Evolutionary conservation across 2,797 vertebrate genomes (phyloP), one percentile per base, ranked within the genome.

Genomic region (Megaceryle alcyon): DNA sequence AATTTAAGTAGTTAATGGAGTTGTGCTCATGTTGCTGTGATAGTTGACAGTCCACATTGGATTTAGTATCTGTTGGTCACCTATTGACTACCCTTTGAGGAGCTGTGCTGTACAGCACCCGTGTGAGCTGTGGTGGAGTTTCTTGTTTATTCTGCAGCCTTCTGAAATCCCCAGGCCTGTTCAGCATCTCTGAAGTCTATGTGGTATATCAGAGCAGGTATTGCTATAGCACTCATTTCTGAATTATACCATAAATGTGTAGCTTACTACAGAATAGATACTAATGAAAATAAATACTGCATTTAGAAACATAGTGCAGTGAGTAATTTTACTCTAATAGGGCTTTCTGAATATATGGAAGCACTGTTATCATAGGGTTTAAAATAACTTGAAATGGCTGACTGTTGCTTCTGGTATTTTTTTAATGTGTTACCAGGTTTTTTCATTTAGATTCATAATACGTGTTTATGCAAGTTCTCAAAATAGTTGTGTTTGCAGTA

Each of bases 381-480:
- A 49, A 85, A 91, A 57, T 83, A 89, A 71, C 59, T 91, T 82
- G 53, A 77, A 94, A 60, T 41, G 44, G 9, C 22, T 73, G 22
- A 79, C 81, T 92, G 9, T n/a, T 89, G 25, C 57, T 81, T 91
- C 28, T 18, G 35, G 8, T 79, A 68, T 92, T 89, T 88, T 83
- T 83, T 86, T 82, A 66, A 59, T 49, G 39, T 80, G 21, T 6
- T 51, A 63, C 37, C n/a, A 70, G 77, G 86, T 19, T 43, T 90
- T 90, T 80, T 92, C 14, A 57, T 88, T 83, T 75, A 86, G 19
- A 87, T 89, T 93, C 53, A 60, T 80, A 77, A 63, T 49, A 33
- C 18, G 7, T 46, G 39, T 71, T 93, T 93, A 65, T 78, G 37
- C 28, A n/a, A 92, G 12, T 49, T 31, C 39, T 91, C 53, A 71